Evolutionary conservation across 2,797 vertebrate genomes (phyloP).

Genomic region (Peromyscus eremicus): DNA sequence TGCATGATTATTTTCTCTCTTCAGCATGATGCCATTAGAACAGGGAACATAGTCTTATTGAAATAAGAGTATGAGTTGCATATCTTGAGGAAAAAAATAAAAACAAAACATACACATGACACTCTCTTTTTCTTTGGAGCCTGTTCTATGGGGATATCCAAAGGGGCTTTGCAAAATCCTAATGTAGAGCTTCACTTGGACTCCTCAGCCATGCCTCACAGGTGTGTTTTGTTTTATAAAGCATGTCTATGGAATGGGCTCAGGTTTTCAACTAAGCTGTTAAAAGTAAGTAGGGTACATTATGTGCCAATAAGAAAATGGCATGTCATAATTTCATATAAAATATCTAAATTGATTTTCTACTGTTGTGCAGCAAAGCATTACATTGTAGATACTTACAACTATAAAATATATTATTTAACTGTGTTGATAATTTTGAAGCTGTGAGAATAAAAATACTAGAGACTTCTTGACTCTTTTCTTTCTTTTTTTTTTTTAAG

Average conservation of each 20-base stretch:
- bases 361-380: not conserved
- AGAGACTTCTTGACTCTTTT: not conserved
- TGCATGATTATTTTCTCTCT: conserved; percentile 56
- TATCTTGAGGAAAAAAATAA: not conserved
- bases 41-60: not conserved
- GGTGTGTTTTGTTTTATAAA: not conserved
- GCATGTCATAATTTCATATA: not conserved
- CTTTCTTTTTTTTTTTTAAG: not conserved
- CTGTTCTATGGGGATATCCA: not conserved
- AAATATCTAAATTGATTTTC: not conserved
- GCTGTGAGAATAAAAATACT: not conserved
- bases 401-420: not conserved
- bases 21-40: conserved; percentile 5
- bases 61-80: not conserved
- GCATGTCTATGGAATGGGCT: not conserved
- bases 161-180: not conserved
- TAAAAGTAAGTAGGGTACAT: not conserved
- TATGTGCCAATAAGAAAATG: not conserved
- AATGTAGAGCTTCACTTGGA: accelerated
- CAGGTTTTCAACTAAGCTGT: not conserved
- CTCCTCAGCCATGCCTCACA: not conserved
- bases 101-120: not conserved
- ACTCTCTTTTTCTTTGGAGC: not conserved
- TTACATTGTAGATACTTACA: not conserved
- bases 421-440: not conserved